A percentile compares a stretch with the other conserved stretches of the same genome.
Evolutionary conservation across 2,797 vertebrate species (phyloP).

Genomic region (Novumbra hubbsi): DNA sequence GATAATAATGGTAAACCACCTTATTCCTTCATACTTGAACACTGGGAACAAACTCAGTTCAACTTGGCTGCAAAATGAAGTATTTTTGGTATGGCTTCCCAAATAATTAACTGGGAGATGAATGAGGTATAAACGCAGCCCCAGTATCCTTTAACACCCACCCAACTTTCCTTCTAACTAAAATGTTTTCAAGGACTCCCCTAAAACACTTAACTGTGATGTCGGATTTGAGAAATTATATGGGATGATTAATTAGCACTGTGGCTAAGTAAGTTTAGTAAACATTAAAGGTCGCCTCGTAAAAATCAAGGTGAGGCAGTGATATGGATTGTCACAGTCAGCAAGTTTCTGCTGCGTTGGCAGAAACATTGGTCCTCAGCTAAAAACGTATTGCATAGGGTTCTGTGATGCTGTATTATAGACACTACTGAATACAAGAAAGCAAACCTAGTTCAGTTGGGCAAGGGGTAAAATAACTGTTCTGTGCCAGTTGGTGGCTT

Average conservation of each 20-base stretch:
- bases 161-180: constrained; percentile 10
- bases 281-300: constrained; percentile 29
- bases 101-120: too few species aligned
- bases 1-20: too few species aligned
- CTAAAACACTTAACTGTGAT: neutral
- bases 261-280: constrained; percentile 23
- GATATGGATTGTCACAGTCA: constrained; percentile 16
- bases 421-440: neutral
- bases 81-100: too few species aligned
- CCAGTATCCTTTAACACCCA: too few species aligned
- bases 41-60: too few species aligned
- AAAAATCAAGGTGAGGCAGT: constrained; percentile 30
- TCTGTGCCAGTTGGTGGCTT: too few species aligned
- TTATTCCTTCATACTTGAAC: too few species aligned
- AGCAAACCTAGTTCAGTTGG: too few species aligned
- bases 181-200: constrained; percentile 12
- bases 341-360: neutral
- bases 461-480: too few species aligned
- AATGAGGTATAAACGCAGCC: too few species aligned
- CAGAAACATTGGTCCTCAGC: neutral
- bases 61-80: too few species aligned
- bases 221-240: constrained; percentile 12
- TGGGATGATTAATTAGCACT: constrained; percentile 15
- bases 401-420: neutral
- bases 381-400: constrained; percentile 1